phyloP scores from a whole-genome alignment of 2,113 vertebrate genomes.

The Semnopithecus entellus region DNA sequence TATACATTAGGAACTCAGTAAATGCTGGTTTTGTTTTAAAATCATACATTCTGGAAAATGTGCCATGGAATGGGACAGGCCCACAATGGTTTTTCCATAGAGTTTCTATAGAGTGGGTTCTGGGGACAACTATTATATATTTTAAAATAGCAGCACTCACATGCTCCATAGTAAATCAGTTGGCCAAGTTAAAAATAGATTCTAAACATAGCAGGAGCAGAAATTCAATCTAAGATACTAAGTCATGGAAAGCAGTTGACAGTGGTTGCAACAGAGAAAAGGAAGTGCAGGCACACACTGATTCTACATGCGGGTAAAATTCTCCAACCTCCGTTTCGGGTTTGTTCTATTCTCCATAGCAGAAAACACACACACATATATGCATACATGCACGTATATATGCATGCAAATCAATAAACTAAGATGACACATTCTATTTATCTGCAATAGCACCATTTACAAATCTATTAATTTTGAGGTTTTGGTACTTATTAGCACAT shows the following conservation, averaged over 20 bases:
- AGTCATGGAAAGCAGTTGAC: conserved; percentile 46
- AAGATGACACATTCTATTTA: not conserved
- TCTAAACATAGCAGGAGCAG: conserved; percentile 74
- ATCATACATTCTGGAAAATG: not conserved
- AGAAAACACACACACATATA: not conserved
- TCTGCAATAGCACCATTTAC: not conserved
- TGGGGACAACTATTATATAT: conserved; percentile 44
- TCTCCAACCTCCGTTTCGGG: not conserved
- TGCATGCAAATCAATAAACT: not conserved
- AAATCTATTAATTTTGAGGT: not conserved
- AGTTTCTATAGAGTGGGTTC: conserved; percentile 4
- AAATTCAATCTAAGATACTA: conserved; percentile 61
- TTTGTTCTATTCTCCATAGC: not conserved
- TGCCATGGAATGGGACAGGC: not conserved
- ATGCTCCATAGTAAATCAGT: conserved; percentile 67
- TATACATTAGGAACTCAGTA: not conserved
- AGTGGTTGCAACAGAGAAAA: not conserved
- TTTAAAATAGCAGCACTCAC: conserved; percentile 71
- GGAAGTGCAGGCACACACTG: not conserved
- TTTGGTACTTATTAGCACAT: not conserved
- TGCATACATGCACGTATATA: not conserved
- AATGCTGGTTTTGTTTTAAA: not conserved
- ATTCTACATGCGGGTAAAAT: not conserved
- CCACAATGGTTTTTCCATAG: not conserved
- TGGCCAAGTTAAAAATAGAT: conserved; percentile 76